These are phyloP conservation scores for Agriotes lineatus DNA, from an alignment of 2,888 invertebrate genomes.

Conservation along the genomic window DNA sequence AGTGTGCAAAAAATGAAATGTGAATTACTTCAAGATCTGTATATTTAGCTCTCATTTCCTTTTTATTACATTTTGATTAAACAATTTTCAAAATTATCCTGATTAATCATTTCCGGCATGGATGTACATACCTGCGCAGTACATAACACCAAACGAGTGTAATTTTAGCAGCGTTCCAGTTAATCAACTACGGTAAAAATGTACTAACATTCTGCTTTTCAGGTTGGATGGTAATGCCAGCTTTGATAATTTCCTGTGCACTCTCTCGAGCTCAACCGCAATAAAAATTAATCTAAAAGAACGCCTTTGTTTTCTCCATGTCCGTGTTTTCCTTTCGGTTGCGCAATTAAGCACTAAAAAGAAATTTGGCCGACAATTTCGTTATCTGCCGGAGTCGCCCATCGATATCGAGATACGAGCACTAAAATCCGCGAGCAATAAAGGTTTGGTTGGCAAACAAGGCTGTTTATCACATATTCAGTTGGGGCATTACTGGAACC, in stretches of 20 bases:
- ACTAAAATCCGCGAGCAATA: constrained; percentile 46
- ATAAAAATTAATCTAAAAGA: constrained; percentile 9
- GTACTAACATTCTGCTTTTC: neutral
- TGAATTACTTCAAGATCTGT: too few species aligned
- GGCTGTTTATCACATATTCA: constrained; percentile 52
- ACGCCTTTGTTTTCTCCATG: constrained; percentile 1
- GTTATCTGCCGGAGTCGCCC: constrained; percentile 10
- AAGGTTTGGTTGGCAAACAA: constrained; percentile 51
- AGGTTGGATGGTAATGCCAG: neutral
- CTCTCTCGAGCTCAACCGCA: constrained; percentile 3
- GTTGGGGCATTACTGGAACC: constrained; percentile 45
- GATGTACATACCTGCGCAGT: too few species aligned
- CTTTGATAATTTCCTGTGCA: constrained; percentile 1
- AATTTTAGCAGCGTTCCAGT: neutral
- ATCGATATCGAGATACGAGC: constrained; percentile 21
- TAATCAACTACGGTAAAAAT: constrained; percentile 3
- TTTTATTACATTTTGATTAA: too few species aligned
- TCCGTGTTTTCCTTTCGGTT: neutral
- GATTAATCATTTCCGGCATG: too few species aligned
- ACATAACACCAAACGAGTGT: neutral
- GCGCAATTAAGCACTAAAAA: constrained; percentile 15
- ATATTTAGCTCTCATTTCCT: too few species aligned
- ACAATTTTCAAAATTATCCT: too few species aligned
- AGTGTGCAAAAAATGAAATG: too few species aligned
- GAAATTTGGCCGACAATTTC: constrained; percentile 18